Evolutionary conservation across 2,797 vertebrate species (phyloP).

Genomic region (Tragelaphus oryx): DNA sequence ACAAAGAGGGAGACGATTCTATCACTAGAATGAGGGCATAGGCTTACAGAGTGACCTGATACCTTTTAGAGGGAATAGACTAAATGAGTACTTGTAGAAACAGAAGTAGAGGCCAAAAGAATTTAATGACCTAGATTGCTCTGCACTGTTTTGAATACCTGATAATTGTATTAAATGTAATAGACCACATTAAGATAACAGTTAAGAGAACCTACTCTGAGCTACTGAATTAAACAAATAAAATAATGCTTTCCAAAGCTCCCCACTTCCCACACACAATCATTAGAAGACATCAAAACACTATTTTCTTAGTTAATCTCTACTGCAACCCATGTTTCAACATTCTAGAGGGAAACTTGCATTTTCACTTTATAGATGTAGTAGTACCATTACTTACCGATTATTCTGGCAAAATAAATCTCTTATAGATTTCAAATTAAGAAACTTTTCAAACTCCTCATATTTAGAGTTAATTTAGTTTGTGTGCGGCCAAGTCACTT

Average conservation of each 20-base stretch:
- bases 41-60: not conserved
- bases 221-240: not conserved
- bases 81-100: not conserved
- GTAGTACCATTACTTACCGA: not conserved
- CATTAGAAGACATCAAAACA: not conserved
- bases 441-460: not conserved
- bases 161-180: not conserved
- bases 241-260: not conserved
- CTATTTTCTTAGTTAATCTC: not conserved
- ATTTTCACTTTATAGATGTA: not conserved
- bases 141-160: not conserved
- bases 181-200: not conserved
- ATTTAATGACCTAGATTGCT: not conserved
- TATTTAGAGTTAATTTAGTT: not conserved
- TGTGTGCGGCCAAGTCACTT: not conserved
- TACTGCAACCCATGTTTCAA: not conserved
- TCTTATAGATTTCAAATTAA: not conserved
- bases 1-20: not conserved
- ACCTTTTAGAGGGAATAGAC: not conserved
- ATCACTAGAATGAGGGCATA: not conserved
- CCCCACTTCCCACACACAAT: not conserved
- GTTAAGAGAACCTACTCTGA: not conserved
- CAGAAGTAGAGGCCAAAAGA: not conserved
- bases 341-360: not conserved
- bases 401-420: conserved; percentile 17